These are phyloP conservation scores for Menidia menidia DNA, from an alignment of 2,797 vertebrate genomes.

Conservation along the genomic window DNA sequence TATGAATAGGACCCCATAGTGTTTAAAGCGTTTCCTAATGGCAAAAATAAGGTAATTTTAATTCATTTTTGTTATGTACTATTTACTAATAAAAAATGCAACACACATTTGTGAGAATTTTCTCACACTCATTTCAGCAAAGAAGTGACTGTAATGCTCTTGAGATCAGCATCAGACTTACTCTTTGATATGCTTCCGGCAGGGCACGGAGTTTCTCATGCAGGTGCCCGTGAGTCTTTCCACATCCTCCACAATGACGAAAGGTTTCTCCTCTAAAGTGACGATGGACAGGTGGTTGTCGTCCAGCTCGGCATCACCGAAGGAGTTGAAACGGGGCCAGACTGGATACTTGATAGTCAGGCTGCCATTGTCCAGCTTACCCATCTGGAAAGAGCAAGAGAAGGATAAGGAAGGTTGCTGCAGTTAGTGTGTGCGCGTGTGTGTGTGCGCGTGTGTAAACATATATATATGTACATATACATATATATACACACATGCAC, in stretches of 20 bases:
- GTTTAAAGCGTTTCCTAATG: neutral
- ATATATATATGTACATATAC: too few relatives aligned
- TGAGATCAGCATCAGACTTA: conserved; percentile 76
- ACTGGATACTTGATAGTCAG: conserved; percentile 93
- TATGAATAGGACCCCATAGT: neutral
- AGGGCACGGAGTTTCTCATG: conserved; percentile 96
- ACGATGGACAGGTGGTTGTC: conserved; percentile 98
- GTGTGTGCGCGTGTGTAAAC: too few relatives aligned
- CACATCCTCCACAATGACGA: conserved; percentile 97
- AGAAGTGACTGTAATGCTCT: too few relatives aligned
- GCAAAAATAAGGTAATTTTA: neutral
- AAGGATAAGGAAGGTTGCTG: conserved; percentile 5
- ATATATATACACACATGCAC: too few relatives aligned
- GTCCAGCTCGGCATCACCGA: conserved; percentile 90
- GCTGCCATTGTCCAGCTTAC: conserved; percentile 94
- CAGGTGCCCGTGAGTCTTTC: conserved; percentile 95
- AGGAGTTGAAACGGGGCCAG: conserved; percentile 96
- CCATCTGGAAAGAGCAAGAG: conserved; percentile 85
- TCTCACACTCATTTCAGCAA: too few relatives aligned
- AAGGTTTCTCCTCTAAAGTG: conserved; percentile 97
- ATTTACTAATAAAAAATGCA: too few relatives aligned
- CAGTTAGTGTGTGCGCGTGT: too few relatives aligned
- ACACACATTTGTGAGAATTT: too few relatives aligned
- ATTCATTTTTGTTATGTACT: too few relatives aligned
- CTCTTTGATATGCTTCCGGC: conserved; percentile 95